phyloP scores from a whole-genome alignment of 2,888 invertebrate genomes.

The Catonia carolina region DNA sequence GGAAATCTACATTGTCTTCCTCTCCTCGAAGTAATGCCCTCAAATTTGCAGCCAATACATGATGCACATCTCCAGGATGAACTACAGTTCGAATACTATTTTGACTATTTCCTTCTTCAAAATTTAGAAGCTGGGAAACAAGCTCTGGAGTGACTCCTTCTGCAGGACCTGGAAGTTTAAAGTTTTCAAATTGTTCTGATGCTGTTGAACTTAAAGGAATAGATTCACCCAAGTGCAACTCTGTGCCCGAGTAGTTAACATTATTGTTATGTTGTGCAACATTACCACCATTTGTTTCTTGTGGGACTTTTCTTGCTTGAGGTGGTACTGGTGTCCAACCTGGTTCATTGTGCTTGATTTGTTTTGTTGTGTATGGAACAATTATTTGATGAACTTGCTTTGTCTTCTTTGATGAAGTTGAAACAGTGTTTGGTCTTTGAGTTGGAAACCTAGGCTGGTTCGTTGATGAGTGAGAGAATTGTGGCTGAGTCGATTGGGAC shows the following conservation, averaged over 20 bases:
- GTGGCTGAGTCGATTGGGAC: not conserved
- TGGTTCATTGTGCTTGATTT: slow-evolving; percentile 10
- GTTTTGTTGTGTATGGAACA: slow-evolving; percentile 63
- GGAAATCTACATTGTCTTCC: slow-evolving; percentile 57
- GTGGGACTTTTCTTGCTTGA: slow-evolving; percentile 49
- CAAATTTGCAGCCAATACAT: slow-evolving; percentile 45
- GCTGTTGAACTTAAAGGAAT: slow-evolving; percentile 30
- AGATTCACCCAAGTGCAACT: not conserved
- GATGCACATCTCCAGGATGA: slow-evolving; percentile 31
- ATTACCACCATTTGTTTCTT: slow-evolving; percentile 7
- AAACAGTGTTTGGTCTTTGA: slow-evolving; percentile 10
- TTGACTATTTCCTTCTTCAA: slow-evolving; percentile 11
- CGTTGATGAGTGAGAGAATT: not conserved
- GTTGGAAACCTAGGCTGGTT: slow-evolving; percentile 11
- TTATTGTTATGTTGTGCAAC: slow-evolving; percentile 11
- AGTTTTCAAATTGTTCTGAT: slow-evolving; percentile 29
- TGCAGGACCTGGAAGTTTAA: not conserved
- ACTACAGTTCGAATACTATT: slow-evolving; percentile 9
- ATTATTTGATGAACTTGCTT: slow-evolving; percentile 67
- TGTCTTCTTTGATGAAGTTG: slow-evolving; percentile 43
- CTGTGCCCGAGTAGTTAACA: not conserved
- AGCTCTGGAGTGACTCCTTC: slow-evolving; percentile 21
- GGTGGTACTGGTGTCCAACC: slow-evolving; percentile 25
- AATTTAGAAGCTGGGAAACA: slow-evolving; percentile 2
- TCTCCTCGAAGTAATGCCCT: slow-evolving; percentile 47